Base-by-base conservation (phyloP, 2,888 invertebrate genomes). In the Drymonia ruficornis region DNA sequence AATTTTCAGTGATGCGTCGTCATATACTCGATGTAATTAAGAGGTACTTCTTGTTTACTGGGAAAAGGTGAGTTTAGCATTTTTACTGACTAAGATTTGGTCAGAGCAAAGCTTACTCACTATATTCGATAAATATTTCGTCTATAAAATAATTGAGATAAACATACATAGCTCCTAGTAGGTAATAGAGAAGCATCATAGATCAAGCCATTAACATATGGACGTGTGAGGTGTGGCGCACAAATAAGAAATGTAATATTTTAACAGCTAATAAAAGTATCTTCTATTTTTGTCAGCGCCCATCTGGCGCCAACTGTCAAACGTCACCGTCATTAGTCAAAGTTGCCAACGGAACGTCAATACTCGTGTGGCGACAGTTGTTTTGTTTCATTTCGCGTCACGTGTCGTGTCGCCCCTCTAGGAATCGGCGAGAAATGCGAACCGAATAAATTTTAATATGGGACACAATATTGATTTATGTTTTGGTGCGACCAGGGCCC, bases 321-420 rank as follows among this genome's bases (percentile, higher is more conserved):
- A 67, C 63, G 65, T 72, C 77, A 76, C 66, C 67, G 64, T 76
- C 76, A 78, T 80, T 79, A 76, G 72, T 69, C 67, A 56, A 69
- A 73, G 69, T 76, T 74, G 74, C 71, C 75, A 74, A 70, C 61
- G 61, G 58, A 49, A 68, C 67, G 72, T 72, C 74, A 73, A 61
- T 65, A 70, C 49, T 60, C 52, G 44, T 56, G 57, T 50, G 58
- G 63, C 59, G 67, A 65, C 73, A 74, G 66, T 67, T 72, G 78
- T 74, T 77, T 72, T 76, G 67, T 78, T 73, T 73, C 70, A 71
- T 75, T 70, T 63, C 66, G 59, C 66, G 56, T 42, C 52, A 60
- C 62, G 59, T 47, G 60, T 53, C 61, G 51, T 1, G 23, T 23
- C 23, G 60, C 66, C 61, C 70, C 63, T 67, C 59, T 69, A 58